phyloP scores from a whole-genome alignment of 2,113 vertebrate genomes.

The Salminus brasiliensis region DNA sequence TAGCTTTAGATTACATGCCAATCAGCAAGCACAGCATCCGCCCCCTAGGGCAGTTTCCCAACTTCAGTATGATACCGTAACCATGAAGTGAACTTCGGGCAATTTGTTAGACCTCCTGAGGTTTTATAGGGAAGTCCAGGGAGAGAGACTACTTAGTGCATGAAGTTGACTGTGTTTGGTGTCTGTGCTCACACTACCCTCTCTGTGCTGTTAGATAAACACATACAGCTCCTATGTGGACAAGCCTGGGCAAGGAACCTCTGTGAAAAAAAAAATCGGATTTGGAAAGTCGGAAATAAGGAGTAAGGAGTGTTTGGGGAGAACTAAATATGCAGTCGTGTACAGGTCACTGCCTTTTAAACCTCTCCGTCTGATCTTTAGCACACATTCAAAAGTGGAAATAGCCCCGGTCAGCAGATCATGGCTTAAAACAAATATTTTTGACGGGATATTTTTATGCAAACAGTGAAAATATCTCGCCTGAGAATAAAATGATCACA shows the following conservation, averaged over 20 bases:
- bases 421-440: slow-evolving; percentile 25
- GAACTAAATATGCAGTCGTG: slow-evolving; percentile 31
- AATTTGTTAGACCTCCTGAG: slow-evolving; percentile 1
- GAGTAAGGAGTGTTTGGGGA: slow-evolving; percentile 43
- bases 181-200: slow-evolving; percentile 48
- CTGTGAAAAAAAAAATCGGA: slow-evolving; percentile 32
- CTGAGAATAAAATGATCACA: neutral
- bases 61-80: neutral
- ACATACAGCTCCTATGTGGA: slow-evolving; percentile 25
- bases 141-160: slow-evolving; percentile 24
- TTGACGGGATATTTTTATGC: slow-evolving; percentile 11
- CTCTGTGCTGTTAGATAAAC: slow-evolving; percentile 59
- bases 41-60: neutral
- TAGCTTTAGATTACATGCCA: neutral
- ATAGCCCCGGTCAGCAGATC: slow-evolving; percentile 17
- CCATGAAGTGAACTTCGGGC: neutral
- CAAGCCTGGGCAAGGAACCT: slow-evolving; percentile 28
- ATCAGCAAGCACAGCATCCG: neutral
- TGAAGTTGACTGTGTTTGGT: slow-evolving; percentile 39
- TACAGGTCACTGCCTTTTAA: slow-evolving; percentile 45
- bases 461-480: neutral
- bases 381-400: slow-evolving; percentile 18
- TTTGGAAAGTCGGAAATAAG: slow-evolving; percentile 48
- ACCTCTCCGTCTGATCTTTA: slow-evolving; percentile 22
- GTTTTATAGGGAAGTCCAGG: slow-evolving; percentile 31